Evolutionary conservation across 1,140 invertebrate genomes (phyloP).

Genomic region (Neodiprion fabricii): DNA sequence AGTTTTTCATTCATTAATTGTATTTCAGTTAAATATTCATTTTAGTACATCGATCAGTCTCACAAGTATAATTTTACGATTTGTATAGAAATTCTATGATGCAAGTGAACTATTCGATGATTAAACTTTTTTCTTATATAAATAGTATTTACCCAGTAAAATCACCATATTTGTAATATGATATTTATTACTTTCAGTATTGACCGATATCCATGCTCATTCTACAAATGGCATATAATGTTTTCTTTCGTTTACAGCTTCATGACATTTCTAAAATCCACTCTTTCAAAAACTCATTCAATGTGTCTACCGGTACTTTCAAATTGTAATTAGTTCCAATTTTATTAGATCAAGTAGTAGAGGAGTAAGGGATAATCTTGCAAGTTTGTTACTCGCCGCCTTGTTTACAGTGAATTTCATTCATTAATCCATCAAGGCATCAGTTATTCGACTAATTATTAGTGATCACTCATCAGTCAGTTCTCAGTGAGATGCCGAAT

Average conservation of each 20-base stretch:
- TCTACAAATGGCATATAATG: no score
- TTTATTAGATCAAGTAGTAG: neutral
- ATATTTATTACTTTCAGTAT: neutral
- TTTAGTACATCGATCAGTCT: constrained; percentile 59
- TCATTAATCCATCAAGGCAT: neutral
- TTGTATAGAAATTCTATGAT: no score
- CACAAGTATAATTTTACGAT: constrained; percentile 45
- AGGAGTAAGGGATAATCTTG: neutral
- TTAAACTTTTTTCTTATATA: neutral
- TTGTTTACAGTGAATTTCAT: neutral
- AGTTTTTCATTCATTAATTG: constrained; percentile 36
- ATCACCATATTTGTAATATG: neutral
- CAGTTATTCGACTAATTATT: neutral
- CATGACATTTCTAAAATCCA: neutral
- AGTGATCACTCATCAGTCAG: neutral
- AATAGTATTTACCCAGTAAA: neutral
- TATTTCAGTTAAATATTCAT: constrained; percentile 52
- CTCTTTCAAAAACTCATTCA: neutral
- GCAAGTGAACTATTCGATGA: neutral
- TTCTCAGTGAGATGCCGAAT: neutral
- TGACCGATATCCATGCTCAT: no score
- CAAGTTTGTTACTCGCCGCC: neutral
- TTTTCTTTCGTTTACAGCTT: neutral
- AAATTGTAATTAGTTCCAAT: neutral
- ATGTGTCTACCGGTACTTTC: neutral